A percentile compares a stretch with the other conserved stretches of the same genome.
Conservation (phyloP, 2,888 invertebrate species). For the Pediacus dermestoides region DNA sequence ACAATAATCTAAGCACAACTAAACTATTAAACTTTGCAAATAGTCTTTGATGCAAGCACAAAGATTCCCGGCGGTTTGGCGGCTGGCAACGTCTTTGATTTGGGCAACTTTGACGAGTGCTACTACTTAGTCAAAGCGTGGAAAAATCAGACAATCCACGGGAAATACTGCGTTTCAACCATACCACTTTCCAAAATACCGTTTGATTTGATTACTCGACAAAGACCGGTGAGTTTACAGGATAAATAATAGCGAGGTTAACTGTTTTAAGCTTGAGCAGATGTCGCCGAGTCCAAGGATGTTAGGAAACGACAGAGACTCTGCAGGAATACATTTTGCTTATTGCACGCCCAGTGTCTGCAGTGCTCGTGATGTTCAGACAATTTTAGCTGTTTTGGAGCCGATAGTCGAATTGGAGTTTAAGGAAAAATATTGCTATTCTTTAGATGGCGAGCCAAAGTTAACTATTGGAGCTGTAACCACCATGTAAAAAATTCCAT, state of each 20-base stretch:
- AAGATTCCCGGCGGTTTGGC: constrained; percentile 14
- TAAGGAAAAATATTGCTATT: neutral
- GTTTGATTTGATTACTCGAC: no score
- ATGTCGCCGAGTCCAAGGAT: neutral
- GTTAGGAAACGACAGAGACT: neutral
- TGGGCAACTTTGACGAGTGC: constrained; percentile 18
- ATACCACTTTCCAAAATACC: no score
- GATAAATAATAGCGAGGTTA: no score
- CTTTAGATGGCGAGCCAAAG: neutral
- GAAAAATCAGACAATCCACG: neutral
- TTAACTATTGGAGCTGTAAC: neutral
- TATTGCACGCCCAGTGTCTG: neutral
- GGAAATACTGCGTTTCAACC: constrained; percentile 16
- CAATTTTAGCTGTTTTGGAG: neutral
- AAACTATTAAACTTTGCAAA: no score
- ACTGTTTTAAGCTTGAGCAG: no score
- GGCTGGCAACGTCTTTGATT: constrained; percentile 14
- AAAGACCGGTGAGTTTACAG: no score
- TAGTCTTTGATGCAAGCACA: constrained; percentile 14
- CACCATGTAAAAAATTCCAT: constrained; percentile 2
- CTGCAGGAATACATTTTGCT: neutral
- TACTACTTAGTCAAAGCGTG: constrained; percentile 2
- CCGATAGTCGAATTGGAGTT: neutral
- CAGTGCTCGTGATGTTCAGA: neutral
- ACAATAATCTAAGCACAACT: no score